phyloP scores from a whole-genome alignment of 2,113 vertebrate genomes.

The Ondatra zibethicus region DNA sequence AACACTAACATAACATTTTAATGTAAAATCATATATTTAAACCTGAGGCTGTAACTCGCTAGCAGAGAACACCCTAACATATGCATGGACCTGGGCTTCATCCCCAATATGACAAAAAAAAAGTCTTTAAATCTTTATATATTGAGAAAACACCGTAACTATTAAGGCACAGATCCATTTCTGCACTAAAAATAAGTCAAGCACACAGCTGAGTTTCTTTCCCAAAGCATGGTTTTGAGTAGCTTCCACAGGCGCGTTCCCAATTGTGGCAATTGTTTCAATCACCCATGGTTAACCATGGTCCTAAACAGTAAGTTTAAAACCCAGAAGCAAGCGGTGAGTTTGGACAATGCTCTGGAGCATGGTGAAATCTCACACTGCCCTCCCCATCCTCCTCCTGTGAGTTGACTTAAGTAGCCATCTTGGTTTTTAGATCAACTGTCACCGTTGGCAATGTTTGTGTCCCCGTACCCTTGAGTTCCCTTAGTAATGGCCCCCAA shows the following conservation, averaged over 20 bases:
- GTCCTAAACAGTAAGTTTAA: background rate
- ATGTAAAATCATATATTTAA: background rate
- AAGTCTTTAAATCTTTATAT: constrained; percentile 4
- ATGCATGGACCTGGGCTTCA: background rate
- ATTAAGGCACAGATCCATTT: constrained; percentile 48
- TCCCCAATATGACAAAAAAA: background rate
- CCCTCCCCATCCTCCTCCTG: background rate
- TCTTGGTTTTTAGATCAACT: background rate
- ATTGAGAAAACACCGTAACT: background rate
- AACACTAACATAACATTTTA: background rate
- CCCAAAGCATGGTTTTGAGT: constrained; percentile 24
- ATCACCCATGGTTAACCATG: background rate
- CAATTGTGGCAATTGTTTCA: background rate
- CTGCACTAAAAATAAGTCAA: constrained; percentile 17
- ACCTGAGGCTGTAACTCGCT: background rate
- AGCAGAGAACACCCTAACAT: background rate
- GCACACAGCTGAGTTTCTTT: constrained; percentile 34
- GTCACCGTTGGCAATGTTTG: background rate
- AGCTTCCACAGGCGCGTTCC: background rate
- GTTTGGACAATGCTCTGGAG: background rate
- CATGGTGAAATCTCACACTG: background rate
- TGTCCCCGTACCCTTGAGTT: background rate
- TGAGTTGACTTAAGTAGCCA: background rate
- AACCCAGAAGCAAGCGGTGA: background rate
- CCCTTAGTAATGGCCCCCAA: background rate